These are phyloP conservation scores for Isoperla grammatica DNA, from an alignment of 2,888 invertebrate species.

Conservation along the genomic window DNA sequence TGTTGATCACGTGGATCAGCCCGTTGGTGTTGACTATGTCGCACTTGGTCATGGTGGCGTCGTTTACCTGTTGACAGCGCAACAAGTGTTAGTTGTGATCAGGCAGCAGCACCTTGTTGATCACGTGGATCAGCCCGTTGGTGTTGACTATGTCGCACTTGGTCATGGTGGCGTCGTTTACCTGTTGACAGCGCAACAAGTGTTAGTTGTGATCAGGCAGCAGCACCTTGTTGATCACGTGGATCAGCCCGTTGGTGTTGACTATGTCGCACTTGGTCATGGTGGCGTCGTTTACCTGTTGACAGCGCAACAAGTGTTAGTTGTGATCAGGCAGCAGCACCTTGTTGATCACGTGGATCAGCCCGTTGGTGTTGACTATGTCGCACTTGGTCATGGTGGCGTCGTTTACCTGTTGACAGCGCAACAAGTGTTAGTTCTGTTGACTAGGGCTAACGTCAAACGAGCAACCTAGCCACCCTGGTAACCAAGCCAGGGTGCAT, in stretches of 20 bases:
- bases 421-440: conserved; percentile 15
- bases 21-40: conserved; percentile 46
- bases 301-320: no score
- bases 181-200: no score
- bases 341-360: conserved; percentile 46
- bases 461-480: no score
- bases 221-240: conserved; percentile 44
- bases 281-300: conserved; percentile 43
- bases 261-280: conserved; percentile 43
- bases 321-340: conserved; percentile 42
- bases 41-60: conserved; percentile 40
- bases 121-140: conserved; percentile 47
- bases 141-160: conserved; percentile 43
- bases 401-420: conserved; percentile 37
- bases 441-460: no score
- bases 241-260: conserved; percentile 46
- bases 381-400: conserved; percentile 42
- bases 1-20: conserved; percentile 46
- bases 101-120: conserved; percentile 45
- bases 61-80: conserved; percentile 44
- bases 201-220: conserved; percentile 41
- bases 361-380: conserved; percentile 44
- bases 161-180: conserved; percentile 42
- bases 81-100: no score
- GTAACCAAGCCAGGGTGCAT: no score